Base-by-base conservation (phyloP, 2,113 vertebrate species). In the Acrocephalus kingi region DNA sequence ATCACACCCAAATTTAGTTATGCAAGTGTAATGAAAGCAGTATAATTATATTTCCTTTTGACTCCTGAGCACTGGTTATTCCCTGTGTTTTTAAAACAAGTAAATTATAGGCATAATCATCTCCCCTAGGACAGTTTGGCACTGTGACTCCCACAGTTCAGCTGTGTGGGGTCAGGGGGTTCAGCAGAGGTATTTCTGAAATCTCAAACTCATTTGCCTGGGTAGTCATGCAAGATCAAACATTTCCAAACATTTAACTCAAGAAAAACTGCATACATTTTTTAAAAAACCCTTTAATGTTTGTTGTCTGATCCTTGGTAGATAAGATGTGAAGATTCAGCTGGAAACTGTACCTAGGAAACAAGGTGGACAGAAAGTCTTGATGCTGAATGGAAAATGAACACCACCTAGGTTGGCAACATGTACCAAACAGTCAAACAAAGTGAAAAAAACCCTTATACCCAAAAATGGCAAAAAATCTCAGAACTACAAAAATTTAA, bases 131-230 rank as follows among this genome's bases (percentile, higher is more conserved):
- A n/a, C 5, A 77, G 61, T 59, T 8, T 66, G 58, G 49, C 54
- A 76, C 66, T 0, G 0, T 68, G 56, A 82, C 61, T 84, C 16
- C 6, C 56, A 46, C 9, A 2, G 41, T 35, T 87, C 93, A 94
- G 41, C 62, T 87, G 41, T 1, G 1, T 1, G 0, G 69, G 45
- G 49, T 61, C 63, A 87, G 37, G 52, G 84, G 37, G 33, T 52
- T 48, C 52, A 75, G 28, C 14, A 64, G 17, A 83, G 24, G 13
- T 27, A 52, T 49, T 90, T 91, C 71, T 58, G 71, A 88, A 88
- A 77, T 55, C 37, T 84, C 90, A 80, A 33, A 58, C 43, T 77
- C 30, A 63, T 35, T 92, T 84, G 59, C 72, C 75, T 59, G 52
- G 13, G 54, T 90, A 64, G 51, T 73, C 78, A 71, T 41, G 55